A percentile compares a stretch with the other conserved stretches of the same genome.
These are phyloP conservation scores for Siphamia tubifer DNA, from an alignment of 2,113 vertebrate species.

Conservation along the genomic window DNA sequence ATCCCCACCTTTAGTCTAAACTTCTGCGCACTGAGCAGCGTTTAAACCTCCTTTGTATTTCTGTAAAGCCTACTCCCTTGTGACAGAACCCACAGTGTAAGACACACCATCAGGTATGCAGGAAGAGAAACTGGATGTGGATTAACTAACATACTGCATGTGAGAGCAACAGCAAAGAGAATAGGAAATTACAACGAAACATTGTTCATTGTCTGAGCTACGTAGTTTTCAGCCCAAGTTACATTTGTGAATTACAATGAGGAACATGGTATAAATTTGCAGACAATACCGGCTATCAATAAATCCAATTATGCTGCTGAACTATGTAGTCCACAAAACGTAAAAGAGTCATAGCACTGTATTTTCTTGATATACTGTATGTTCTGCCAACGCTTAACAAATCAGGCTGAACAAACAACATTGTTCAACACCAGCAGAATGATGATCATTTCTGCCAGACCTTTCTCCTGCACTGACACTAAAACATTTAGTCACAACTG, in stretches of 20 bases:
- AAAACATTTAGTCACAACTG: background rate
- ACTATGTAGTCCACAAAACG: background rate
- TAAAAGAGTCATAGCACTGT: background rate
- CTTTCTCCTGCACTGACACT: conserved; percentile 11
- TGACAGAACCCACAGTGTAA: conserved; percentile 22
- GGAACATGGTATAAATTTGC: too few relatives aligned
- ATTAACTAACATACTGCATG: conserved; percentile 29
- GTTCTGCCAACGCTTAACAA: background rate
- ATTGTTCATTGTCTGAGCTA: too few relatives aligned
- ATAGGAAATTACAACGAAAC: too few relatives aligned
- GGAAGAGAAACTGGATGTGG: conserved; percentile 7
- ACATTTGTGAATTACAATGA: too few relatives aligned
- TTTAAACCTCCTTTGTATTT: conserved; percentile 51
- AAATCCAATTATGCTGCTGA: too few relatives aligned
- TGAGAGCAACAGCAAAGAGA: background rate
- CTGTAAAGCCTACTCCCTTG: conserved; percentile 47
- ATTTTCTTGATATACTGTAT: background rate
- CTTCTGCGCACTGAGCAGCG: conserved; percentile 45
- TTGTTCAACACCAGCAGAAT: background rate
- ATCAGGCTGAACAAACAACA: background rate
- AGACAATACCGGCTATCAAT: too few relatives aligned
- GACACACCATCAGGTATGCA: conserved; percentile 18
- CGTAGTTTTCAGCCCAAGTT: too few relatives aligned
- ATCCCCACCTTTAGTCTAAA: conserved; percentile 57
- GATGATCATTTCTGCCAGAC: background rate